Evolutionary conservation across 2,888 invertebrate genomes (phyloP).

Genomic region (Auanema freiburgensis): DNA sequence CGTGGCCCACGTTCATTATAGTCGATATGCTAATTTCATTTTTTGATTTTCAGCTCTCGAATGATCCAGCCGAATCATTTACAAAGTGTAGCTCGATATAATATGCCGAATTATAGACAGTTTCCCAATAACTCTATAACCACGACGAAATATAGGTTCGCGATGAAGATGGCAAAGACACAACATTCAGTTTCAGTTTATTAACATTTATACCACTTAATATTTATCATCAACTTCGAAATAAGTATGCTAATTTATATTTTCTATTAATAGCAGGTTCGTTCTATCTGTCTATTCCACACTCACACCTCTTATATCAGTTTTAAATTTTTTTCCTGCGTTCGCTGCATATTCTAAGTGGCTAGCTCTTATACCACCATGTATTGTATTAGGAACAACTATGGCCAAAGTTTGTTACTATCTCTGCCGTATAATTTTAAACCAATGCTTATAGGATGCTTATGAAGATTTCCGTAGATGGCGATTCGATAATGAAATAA

Average conservation of each 20-base stretch:
- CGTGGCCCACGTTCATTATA: constrained; percentile 5
- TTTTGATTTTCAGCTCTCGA: constrained; percentile 29
- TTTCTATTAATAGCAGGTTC: constrained; percentile 89
- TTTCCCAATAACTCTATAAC: constrained; percentile 82
- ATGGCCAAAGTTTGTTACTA: constrained; percentile 74
- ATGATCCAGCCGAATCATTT: constrained; percentile 37
- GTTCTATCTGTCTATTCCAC: constrained; percentile 82
- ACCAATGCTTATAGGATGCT: constrained; percentile 75
- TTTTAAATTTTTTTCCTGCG: constrained; percentile 50
- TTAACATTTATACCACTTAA: constrained; percentile 89
- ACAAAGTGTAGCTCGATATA: constrained; percentile 43
- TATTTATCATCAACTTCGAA: constrained; percentile 77
- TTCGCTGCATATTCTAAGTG: constrained; percentile 51
- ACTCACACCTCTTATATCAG: constrained; percentile 21
- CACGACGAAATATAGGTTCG: constrained; percentile 83
- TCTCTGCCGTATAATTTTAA: not conserved
- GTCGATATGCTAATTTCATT: not conserved
- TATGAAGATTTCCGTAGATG: constrained; percentile 89
- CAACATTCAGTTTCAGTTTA: constrained; percentile 70
- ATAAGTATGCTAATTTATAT: constrained; percentile 91
- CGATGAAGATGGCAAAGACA: not conserved
- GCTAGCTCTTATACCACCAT: constrained; percentile 79
- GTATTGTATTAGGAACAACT: constrained; percentile 88
- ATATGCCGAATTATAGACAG: constrained; percentile 58
- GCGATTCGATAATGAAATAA: constrained; percentile 88